Base-by-base conservation (phyloP, 2,797 vertebrate species). In the Spondyliosoma cantharus region DNA sequence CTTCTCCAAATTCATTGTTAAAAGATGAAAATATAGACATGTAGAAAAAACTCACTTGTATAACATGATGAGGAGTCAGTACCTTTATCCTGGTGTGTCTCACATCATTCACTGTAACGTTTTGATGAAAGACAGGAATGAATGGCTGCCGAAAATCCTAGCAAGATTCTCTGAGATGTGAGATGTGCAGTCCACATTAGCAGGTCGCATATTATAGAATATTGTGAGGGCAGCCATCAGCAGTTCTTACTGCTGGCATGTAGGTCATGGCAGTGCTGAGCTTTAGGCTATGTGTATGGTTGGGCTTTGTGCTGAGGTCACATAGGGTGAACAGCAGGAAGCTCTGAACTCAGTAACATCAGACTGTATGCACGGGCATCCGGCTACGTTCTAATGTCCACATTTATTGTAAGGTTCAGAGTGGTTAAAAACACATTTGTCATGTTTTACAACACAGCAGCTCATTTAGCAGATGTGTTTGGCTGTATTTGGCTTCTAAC, bases 221-320 rank as follows among this genome's bases (percentile, higher is more conserved):
- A 17, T 48, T 37, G n/a, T 16, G 49, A 60, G 52, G 49, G 54
- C 37, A 42, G n/a, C 68, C 15, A 25, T 62, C 50, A 25, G 56
- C 25, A 14, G 15, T 60, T 73, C 64, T 73, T 43, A 22, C 50
- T 46, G 60, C 65, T 22, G 66, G 42, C 58, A 71, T 80, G 57
- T 80, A 84, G 76, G 72, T 87, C 76, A 69, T 59, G 64, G 76
- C 64, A 46, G 49, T 32, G 56, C 70, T 32, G 71, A 61, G 80
- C 73, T 78, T 70, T 60, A 50, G 64, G 74, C 58, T 64, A 45
- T 45, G 59, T 54, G 54, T 49, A 67, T 15, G 24, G 24, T 48
- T 3, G 27, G 66, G 56, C 50, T 79, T 37, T 66, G 66, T 49
- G 62, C 62, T 32, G 57, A 57, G 71, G 76, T 85, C 80, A 80